These are phyloP conservation scores for Leiothrix lutea DNA, from an alignment of 2,113 vertebrate species.

Conservation along the genomic window DNA sequence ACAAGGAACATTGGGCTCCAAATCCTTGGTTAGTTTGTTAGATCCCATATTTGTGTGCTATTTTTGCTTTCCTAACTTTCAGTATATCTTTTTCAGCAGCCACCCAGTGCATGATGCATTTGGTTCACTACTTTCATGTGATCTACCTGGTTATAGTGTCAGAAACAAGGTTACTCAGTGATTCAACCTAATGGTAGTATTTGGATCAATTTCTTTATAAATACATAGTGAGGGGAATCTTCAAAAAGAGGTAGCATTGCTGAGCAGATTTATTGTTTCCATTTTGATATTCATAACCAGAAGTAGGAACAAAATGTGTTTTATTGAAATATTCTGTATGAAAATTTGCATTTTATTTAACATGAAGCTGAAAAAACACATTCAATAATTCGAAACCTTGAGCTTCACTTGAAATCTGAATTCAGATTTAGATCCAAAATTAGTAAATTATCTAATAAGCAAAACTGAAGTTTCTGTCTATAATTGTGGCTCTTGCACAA, in stretches of 20 bases:
- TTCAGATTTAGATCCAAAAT: not conserved
- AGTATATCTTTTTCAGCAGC: not conserved
- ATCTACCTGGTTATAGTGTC: not conserved
- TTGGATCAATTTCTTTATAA: not conserved
- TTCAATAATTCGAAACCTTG: not conserved
- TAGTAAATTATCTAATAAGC: not conserved
- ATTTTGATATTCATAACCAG: not conserved
- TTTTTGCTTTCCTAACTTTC: not conserved
- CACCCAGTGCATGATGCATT: not conserved
- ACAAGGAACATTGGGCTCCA: not conserved
- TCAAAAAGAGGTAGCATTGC: not conserved
- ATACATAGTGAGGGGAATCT: not conserved
- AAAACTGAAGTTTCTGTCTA: not conserved
- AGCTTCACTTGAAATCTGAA: not conserved
- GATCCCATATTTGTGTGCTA: not conserved
- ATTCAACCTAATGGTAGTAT: slow-evolving; percentile 6
- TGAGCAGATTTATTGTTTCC: not conserved
- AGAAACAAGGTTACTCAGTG: not conserved
- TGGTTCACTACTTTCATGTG: not conserved
- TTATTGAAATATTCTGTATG: not conserved
- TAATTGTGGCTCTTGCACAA: not conserved
- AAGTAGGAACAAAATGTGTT: not conserved
- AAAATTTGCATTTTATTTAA: not conserved
- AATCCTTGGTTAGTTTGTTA: not conserved
- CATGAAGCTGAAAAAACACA: not conserved